These are phyloP conservation scores for Sesamia inferens DNA, from an alignment of 2,888 invertebrate genomes.

Conservation along the genomic window DNA sequence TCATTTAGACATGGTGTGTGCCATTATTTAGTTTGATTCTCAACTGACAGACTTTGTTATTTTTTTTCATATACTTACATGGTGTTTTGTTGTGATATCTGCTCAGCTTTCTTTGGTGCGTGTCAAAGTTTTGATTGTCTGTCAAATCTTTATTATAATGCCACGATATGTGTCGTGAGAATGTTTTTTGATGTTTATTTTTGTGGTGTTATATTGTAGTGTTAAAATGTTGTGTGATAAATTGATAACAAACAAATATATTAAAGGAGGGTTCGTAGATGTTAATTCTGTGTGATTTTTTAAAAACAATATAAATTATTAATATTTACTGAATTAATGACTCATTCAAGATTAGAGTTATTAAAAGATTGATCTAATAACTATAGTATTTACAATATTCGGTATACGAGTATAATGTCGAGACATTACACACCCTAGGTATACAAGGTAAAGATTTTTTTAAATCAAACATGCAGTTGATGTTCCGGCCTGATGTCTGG, in stretches of 20 bases:
- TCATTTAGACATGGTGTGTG: conserved; percentile 81
- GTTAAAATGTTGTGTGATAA: conserved; percentile 48
- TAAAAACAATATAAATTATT: background rate
- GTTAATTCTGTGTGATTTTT: background rate
- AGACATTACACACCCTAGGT: background rate
- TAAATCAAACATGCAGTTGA: background rate
- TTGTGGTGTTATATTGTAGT: conserved; percentile 59
- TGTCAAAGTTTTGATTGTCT: conserved; percentile 86
- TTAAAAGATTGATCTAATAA: background rate
- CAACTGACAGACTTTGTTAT: conserved; percentile 85
- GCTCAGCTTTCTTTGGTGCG: conserved; percentile 82
- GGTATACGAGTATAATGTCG: background rate
- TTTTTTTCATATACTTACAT: conserved; percentile 67
- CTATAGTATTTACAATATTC: background rate
- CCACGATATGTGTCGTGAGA: conserved; percentile 78
- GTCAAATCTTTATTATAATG: conserved; percentile 87
- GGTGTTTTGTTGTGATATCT: conserved; percentile 81
- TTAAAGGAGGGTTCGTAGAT: background rate
- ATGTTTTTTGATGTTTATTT: conserved; percentile 69
- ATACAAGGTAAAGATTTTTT: background rate
- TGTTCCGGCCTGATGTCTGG: no score
- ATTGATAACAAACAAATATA: conserved; percentile 22
- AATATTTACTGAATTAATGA: background rate
- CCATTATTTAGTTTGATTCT: conserved; percentile 86
- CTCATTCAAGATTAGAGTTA: background rate